phyloP scores from a whole-genome alignment of 53 echinoderm and acorn worm genomes.

The Pentamera pediparva region DNA sequence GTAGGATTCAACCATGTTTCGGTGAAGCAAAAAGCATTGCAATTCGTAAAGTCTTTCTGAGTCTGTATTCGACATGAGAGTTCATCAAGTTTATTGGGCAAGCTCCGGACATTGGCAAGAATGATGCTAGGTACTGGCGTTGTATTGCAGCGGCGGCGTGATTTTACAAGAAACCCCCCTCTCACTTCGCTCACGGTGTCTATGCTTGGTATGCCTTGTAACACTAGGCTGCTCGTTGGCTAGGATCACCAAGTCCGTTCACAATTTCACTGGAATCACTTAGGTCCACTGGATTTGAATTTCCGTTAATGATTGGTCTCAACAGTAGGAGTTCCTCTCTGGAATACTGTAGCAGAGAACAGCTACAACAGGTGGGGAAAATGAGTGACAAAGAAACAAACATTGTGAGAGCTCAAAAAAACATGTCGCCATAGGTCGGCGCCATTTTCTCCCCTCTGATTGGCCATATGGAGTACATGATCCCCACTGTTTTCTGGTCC shows the following conservation, averaged over 20 bases:
- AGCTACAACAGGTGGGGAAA: not conserved
- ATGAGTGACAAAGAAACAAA: not conserved
- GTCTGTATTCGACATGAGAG: constrained; percentile 18
- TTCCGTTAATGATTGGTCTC: not conserved
- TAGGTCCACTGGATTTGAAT: not conserved
- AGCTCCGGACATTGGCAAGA: constrained; percentile 15
- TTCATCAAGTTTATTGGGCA: constrained; percentile 26
- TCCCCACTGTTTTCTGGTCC: too few relatives aligned
- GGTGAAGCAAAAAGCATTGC: constrained; percentile 17
- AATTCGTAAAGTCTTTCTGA: constrained; percentile 23
- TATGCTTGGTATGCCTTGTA: not conserved
- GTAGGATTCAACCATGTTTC: constrained; percentile 35
- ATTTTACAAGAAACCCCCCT: constrained; percentile 10
- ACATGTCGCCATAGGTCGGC: constrained; percentile 16
- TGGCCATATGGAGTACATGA: too few relatives aligned
- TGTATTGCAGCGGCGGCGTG: not conserved
- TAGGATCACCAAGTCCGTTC: not conserved
- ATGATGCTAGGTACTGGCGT: constrained; percentile 26
- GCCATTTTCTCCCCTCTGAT: too few relatives aligned
- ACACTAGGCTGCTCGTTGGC: not conserved
- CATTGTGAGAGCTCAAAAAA: not conserved
- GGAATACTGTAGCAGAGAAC: not conserved
- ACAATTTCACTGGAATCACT: not conserved
- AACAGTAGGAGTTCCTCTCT: not conserved
- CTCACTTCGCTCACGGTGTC: constrained; percentile 10